These are phyloP conservation scores for Calameuta filiformis DNA, from an alignment of 2,888 invertebrate genomes.

Conservation along the genomic window DNA sequence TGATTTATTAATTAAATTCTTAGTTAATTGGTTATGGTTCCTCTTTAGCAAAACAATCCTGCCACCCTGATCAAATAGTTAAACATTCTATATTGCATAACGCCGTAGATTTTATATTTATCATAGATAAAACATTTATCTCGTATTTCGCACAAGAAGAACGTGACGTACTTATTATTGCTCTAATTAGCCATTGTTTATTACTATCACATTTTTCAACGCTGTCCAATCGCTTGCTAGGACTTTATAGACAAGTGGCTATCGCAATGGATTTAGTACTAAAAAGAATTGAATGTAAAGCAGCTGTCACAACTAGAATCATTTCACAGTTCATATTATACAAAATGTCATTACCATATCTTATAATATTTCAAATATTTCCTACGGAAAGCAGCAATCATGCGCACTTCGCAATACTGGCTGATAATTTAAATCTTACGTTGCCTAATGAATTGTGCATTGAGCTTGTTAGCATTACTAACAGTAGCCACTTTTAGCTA, in stretches of 20 bases:
- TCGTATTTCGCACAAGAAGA: neutral
- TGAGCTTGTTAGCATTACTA: slow-evolving; percentile 46
- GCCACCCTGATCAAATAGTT: neutral
- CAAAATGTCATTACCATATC: neutral
- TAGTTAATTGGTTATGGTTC: neutral
- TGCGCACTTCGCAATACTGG: neutral
- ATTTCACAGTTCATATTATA: neutral
- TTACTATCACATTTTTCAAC: neutral
- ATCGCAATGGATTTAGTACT: neutral
- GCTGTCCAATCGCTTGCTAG: neutral
- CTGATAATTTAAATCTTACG: neutral
- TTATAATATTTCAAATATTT: neutral
- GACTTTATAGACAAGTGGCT: neutral
- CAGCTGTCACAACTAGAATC: neutral
- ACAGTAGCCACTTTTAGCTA: slow-evolving; percentile 57
- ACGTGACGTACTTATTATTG: neutral
- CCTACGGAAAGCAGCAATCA: neutral
- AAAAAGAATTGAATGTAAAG: neutral
- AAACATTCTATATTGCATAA: neutral
- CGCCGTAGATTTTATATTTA: neutral
- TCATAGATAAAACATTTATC: neutral
- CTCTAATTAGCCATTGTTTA: neutral
- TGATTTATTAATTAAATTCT: neutral
- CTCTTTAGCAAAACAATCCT: neutral
- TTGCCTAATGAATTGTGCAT: slow-evolving; percentile 1